phyloP scores from a whole-genome alignment of 1,140 invertebrate genomes.

The Drosophila lacertosa region DNA sequence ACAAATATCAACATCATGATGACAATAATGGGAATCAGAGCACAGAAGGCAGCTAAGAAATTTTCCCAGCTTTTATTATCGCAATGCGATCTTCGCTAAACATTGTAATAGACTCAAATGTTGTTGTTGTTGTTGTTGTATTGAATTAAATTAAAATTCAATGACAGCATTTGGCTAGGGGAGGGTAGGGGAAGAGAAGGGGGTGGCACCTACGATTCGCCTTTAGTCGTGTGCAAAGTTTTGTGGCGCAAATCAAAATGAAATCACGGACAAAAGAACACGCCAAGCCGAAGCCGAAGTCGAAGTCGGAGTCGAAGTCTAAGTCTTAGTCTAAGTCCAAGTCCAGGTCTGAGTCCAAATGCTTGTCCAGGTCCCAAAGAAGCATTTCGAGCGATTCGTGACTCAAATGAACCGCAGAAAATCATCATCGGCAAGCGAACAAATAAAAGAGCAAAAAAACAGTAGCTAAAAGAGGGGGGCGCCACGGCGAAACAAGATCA shows the following conservation, averaged over 20 bases:
- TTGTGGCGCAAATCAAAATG: constrained; percentile 79
- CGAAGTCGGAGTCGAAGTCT: constrained; percentile 18
- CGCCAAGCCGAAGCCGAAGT: constrained; percentile 57
- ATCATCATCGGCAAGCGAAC: constrained; percentile 51
- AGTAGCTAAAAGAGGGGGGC: constrained; percentile 33
- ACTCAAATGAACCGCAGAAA: constrained; percentile 81
- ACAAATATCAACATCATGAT: constrained; percentile 64
- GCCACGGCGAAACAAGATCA: constrained; percentile 77
- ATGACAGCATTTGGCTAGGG: constrained; percentile 56
- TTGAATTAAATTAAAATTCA: constrained; percentile 82
- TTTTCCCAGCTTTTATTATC: constrained; percentile 80
- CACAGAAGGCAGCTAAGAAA: constrained; percentile 59
- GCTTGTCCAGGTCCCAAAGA: constrained; percentile 40
- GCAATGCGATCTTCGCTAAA: constrained; percentile 59
- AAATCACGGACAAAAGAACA: constrained; percentile 81
- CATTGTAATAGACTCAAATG: constrained; percentile 73
- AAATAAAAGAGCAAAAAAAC: constrained; percentile 48
- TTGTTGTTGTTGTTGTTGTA: constrained; percentile 63
- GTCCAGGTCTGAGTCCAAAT: constrained; percentile 52
- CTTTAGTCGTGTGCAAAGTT: constrained; percentile 51
- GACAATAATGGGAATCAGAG: constrained; percentile 80
- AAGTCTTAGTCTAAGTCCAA: constrained; percentile 17
- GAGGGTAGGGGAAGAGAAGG: too few relatives aligned
- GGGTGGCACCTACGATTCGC: constrained; percentile 71
- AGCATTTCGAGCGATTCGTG: constrained; percentile 77